A percentile compares a stretch with the other conserved stretches of the same genome.
Evolutionary conservation across 64 coral and sea anemone genomes (phyloP).

Genomic region (Porites lutea): DNA sequence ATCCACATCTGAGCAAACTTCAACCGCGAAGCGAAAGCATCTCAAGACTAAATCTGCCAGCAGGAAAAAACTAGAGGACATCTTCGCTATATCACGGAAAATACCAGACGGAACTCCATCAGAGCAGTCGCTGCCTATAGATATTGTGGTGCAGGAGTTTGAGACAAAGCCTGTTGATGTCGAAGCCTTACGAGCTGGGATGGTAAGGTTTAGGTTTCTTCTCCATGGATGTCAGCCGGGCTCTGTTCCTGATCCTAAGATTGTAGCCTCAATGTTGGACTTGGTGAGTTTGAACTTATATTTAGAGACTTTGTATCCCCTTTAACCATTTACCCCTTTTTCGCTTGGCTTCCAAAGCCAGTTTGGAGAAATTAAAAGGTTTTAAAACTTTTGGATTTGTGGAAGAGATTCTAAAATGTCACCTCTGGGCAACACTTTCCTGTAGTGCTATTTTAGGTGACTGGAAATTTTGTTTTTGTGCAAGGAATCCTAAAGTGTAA

Average conservation of each 20-base stretch:
- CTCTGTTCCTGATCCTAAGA: constrained; percentile 82
- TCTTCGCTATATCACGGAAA: constrained; percentile 67
- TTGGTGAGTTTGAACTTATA: constrained; percentile 58
- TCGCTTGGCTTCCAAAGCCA: too few relatives aligned
- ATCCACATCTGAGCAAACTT: constrained; percentile 42
- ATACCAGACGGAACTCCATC: not conserved
- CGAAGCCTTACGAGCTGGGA: constrained; percentile 71
- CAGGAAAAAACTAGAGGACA: constrained; percentile 79
- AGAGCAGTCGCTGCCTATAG: constrained; percentile 45
- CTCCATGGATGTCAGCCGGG: constrained; percentile 80
- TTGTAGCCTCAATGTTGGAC: constrained; percentile 88
- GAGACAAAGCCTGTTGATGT: constrained; percentile 88
- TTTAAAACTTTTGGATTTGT: too few relatives aligned
- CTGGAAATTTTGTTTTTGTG: too few relatives aligned
- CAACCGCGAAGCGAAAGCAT: constrained; percentile 71
- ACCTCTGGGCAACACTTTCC: too few relatives aligned
- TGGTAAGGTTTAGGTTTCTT: constrained; percentile 81
- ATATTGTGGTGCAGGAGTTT: constrained; percentile 86
- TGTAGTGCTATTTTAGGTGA: too few relatives aligned
- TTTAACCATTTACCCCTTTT: too few relatives aligned
- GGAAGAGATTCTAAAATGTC: too few relatives aligned
- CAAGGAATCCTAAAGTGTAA: too few relatives aligned
- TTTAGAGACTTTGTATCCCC: too few relatives aligned
- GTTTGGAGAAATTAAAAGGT: too few relatives aligned
- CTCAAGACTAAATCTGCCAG: constrained; percentile 74